Evolutionary conservation across 2,888 invertebrate species (phyloP), one percentile per base, ranked within the genome.

Genomic region (Pristionchus arcanus): DNA sequence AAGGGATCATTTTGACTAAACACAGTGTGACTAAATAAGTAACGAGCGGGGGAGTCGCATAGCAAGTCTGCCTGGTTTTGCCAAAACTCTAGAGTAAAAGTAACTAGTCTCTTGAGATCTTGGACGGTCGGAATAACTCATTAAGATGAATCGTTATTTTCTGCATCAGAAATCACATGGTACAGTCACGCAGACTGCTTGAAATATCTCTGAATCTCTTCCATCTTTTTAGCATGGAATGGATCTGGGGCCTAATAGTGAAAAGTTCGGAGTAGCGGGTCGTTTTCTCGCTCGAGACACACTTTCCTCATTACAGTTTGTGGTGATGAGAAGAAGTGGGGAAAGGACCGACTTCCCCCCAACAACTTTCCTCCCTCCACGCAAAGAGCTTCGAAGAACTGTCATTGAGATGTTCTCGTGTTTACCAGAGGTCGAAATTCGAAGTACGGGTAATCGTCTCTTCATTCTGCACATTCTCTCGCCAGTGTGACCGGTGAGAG

Each of bases 231-330:
- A 66, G 2, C 1, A 5, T 13, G 66, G 13, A 66, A 66, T 25
- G 66, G 28, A 13, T 28, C 66, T 66, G n/a, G n/a, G 21, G 55
- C 55, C 55, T 55, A 55, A 55, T 55, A 16, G 15, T 25, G 66
- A 28, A 66, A 66, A 66, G 28, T 28, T 66, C 66, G 66, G 66
- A 55, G 55, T 55, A 55, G 55, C 55, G 1, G 28, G 19, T 66
- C 66, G 13, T 28, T 66, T n/a, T 66, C 66, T 66, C 25, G 42
- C 66, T 55, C 66, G 66, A 2, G 66, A 25, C n/a, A 66, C 28
- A 71, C n/a, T 34, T 34, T 34, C 34, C 71, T 71, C 71, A 71
- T 71, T 71, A 71, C 71, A 34, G 71, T 71, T 71, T 71, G 28
- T 49, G 71, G 71, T 66, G 66, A 66, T 66, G 28, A 66, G 55